These are phyloP conservation scores for Hypomecis atomaria DNA, from an alignment of 2,888 invertebrate species.

Conservation along the genomic window DNA sequence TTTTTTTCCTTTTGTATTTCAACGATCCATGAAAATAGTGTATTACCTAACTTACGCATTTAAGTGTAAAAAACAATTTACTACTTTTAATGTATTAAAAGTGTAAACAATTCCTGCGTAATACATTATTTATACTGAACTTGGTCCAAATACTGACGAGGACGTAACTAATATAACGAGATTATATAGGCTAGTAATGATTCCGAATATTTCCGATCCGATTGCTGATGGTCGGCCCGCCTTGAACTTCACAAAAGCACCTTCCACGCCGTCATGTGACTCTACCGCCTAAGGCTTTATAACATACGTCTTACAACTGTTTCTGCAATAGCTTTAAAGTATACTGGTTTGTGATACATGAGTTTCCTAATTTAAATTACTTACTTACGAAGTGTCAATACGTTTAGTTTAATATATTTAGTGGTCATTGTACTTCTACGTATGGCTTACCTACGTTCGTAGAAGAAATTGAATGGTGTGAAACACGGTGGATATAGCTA, in stretches of 20 bases:
- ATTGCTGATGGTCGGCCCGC: slow-evolving; percentile 41
- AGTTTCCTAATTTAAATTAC: slow-evolving; percentile 16
- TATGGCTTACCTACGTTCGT: too few species aligned
- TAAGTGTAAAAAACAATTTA: too few species aligned
- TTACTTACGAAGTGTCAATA: background rate
- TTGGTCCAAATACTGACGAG: slow-evolving; percentile 6
- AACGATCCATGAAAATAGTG: too few species aligned
- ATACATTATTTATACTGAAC: background rate
- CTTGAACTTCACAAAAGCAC: slow-evolving; percentile 59
- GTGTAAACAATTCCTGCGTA: background rate
- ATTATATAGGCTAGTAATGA: slow-evolving; percentile 4
- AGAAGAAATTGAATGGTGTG: too few species aligned
- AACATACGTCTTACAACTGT: slow-evolving; percentile 1
- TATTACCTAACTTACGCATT: too few species aligned
- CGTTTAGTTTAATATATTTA: too few species aligned
- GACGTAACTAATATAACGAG: slow-evolving; percentile 1
- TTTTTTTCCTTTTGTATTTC: too few species aligned
- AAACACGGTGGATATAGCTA: too few species aligned
- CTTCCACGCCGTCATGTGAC: slow-evolving; percentile 60
- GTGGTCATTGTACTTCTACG: too few species aligned
- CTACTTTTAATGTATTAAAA: too few species aligned
- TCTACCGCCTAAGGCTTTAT: slow-evolving; percentile 17
- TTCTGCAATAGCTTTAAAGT: slow-evolving; percentile 7
- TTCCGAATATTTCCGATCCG: slow-evolving; percentile 13
- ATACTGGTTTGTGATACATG: slow-evolving; percentile 6